These are phyloP conservation scores for Drosophila ambigua DNA, from an alignment of 1,140 invertebrate genomes.

Conservation along the genomic window DNA sequence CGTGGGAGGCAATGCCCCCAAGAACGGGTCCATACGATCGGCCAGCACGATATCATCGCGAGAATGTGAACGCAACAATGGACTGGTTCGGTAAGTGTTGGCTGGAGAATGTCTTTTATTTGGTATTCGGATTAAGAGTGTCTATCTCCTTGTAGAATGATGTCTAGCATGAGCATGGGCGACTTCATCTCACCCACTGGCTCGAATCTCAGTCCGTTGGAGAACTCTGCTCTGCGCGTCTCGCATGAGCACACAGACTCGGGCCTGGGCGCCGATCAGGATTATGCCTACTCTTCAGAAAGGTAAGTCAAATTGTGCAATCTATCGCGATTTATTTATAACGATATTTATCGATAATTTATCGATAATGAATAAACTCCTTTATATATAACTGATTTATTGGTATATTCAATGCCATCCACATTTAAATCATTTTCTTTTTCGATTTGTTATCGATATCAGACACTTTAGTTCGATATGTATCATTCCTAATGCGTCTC, in stretches of 20 bases:
- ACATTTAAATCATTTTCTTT: too few relatives aligned
- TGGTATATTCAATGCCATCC: too few relatives aligned
- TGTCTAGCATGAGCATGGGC: constrained; percentile 84
- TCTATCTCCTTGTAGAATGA: constrained; percentile 61
- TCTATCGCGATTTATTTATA: neutral
- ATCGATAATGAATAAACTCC: too few relatives aligned
- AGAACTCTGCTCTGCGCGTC: constrained; percentile 85
- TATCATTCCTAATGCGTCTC: neutral
- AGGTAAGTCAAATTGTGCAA: constrained; percentile 79
- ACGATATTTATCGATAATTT: too few relatives aligned
- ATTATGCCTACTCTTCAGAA: constrained; percentile 87
- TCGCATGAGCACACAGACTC: constrained; percentile 89
- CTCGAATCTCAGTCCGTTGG: constrained; percentile 80
- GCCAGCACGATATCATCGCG: constrained; percentile 81
- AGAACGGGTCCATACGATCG: constrained; percentile 82
- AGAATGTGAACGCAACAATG: constrained; percentile 79
- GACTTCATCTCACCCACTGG: constrained; percentile 83
- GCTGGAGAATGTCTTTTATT: too few relatives aligned
- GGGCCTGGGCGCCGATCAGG: constrained; percentile 88
- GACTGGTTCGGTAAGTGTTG: constrained; percentile 69
- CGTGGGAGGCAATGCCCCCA: constrained; percentile 57
- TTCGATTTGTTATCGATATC: too few relatives aligned
- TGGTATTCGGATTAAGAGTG: neutral
- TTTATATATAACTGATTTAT: too few relatives aligned
- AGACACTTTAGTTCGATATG: too few relatives aligned